Evolutionary conservation across 1,140 invertebrate species (phyloP), one percentile per base, ranked within the genome.

Genomic region (Nylanderia fulva): DNA sequence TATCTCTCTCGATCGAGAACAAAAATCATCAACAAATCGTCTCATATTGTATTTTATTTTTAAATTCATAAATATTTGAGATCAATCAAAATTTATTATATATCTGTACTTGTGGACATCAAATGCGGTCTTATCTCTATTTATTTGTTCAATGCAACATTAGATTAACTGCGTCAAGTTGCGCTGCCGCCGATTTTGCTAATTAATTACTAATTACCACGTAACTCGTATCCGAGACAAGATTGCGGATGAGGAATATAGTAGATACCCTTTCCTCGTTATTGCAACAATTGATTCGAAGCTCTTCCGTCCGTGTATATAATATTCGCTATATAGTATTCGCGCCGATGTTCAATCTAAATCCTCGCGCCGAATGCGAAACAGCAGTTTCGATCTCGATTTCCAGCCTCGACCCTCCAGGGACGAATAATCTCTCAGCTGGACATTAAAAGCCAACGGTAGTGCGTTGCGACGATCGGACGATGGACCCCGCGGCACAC

Each of bases 351-450:
- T 13, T 54, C 45, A 21, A 48, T 48, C 45, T 39, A n/a, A n/a
- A 39, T 5, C 33, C 27, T 63, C 18, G 45, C 75, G 29, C 6
- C 45, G 11, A 39, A 63, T n/a, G n/a, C 4, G 29, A 48, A 77
- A 18, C 21, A 48, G 29, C n/a, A 36, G 8, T 39, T 64, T 63
- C 54, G 61, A 82, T 85, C 74, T 79, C 64, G 77, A 85, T 64
- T 91, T 91, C 91, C 86, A 11, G 11, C 9, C 9, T n/a, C 66
- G 29, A 33, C 77, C 85, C 90, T 52, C 56, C 21, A 86, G 88
- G 85, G 86, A 79, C 88, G 63, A 90, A 88, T 91, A 91, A 89
- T 88, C 87, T 86, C 71, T 86, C 87, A 88, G 87, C 82, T 88
- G 79, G 60, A 82, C 84, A 86, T 88, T 90, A 89, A 91, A 91